Evolutionary conservation across 1,140 invertebrate genomes (phyloP), one percentile per base, ranked within the genome.

Genomic region (Drosophila subpulchrella): DNA sequence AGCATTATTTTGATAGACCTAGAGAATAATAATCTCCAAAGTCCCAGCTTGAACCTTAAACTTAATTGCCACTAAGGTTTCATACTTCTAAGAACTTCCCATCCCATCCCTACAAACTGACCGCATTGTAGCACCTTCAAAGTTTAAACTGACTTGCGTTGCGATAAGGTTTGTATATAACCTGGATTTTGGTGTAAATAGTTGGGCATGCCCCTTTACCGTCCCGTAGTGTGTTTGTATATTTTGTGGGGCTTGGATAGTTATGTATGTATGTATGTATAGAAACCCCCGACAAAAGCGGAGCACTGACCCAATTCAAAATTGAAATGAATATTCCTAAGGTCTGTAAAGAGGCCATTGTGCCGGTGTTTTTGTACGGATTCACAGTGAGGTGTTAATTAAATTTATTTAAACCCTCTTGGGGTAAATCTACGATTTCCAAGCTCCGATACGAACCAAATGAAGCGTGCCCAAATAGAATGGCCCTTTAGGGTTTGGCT

Each of bases 391-490:
- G 78, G 83, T 88, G 83, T 71, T 83, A 89, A 88, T 83, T 89
- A 89, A 88, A 83, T 88, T 83, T 79, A 82, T 86, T 72, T 62
- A 60, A 76, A 51, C 51, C 65, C 12, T 58, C 44, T 68, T 60
- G 17, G 57, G 34, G 15, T 54, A 70, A 63, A 66, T 63, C 56
- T 42, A 46, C 47, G 73, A 86, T 71, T 78, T 61, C 44, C 67
- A 81, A 71, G 60, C 17, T 20, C 13, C 59, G 46, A 63, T 44
- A 44, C 46, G 44, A 56, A 50, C n/a, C 63, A 88, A 86, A 70
- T 88, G 79, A 88, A 88, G 83, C 83, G 79, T 89, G 76, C 53
- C 74, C 82, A 85, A 83, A 78, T 85, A 63, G 60, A 65, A 75
- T 57, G 71, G 75, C 75, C 77, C 56, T 78, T 75, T 74, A 56